Evolutionary conservation across 1,140 invertebrate genomes (phyloP).

Genomic region (Cryptotermes secundus): DNA sequence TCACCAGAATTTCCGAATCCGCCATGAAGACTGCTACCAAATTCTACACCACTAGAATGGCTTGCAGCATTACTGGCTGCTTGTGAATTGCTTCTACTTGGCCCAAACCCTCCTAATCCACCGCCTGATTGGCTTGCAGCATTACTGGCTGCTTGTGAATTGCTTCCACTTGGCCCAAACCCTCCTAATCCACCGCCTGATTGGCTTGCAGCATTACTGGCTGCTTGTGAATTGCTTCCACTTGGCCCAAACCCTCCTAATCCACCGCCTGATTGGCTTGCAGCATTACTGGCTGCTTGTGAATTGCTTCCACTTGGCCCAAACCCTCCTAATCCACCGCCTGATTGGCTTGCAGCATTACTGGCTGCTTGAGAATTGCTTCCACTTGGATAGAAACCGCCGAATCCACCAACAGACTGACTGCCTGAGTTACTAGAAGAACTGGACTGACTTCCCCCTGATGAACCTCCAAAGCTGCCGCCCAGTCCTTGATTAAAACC

Average conservation of each 20-base stretch:
- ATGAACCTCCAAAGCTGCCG: neutral
- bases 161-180: neutral
- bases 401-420: neutral
- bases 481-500: neutral
- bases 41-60: neutral
- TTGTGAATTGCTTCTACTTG: neutral
- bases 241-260: neutral
- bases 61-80: neutral
- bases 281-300: neutral
- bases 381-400: neutral
- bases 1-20: neutral
- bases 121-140: neutral
- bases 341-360: neutral
- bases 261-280: neutral
- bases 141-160: neutral
- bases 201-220: neutral
- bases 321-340: neutral
- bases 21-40: neutral
- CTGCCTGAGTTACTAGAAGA: neutral
- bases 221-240: neutral
- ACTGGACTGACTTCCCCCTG: neutral
- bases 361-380: neutral
- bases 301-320: neutral
- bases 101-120: neutral
- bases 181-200: neutral